Percentiles rank a stretch among this genome's conserved stretches.
phyloP scores from a whole-genome alignment of 2,113 vertebrate genomes.

The Amblyornis subalaris region DNA sequence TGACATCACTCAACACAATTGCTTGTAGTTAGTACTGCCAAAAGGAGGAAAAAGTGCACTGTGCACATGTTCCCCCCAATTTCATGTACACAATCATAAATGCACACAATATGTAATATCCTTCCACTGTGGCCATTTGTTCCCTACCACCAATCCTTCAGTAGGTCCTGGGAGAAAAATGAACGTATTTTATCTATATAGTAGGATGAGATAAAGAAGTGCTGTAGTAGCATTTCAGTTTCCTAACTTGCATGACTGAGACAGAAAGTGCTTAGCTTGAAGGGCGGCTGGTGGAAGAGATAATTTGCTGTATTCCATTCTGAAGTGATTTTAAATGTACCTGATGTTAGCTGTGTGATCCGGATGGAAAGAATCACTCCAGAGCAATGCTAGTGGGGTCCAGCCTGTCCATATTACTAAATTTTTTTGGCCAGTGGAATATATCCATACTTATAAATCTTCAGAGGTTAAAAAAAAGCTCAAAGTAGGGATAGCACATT shows the following conservation, averaged over 20 bases:
- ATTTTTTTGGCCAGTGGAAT: not conserved
- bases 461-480: not conserved
- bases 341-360: not conserved
- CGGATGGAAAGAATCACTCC: not conserved
- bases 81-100: not conserved
- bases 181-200: not conserved
- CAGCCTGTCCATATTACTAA: not conserved
- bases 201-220: not conserved
- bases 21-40: not conserved
- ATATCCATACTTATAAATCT: not conserved
- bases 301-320: not conserved
- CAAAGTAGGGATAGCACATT: not conserved
- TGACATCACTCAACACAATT: not conserved
- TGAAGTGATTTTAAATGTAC: not conserved
- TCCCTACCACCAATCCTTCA: not conserved
- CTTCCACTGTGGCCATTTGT: not conserved
- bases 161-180: not conserved
- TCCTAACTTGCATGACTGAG: not conserved
- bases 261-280: not conserved
- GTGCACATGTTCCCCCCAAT: rapidly evolving
- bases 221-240: not conserved
- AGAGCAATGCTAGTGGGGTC: not conserved
- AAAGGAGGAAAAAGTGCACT: not conserved
- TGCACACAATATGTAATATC: not conserved
- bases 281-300: not conserved